phyloP scores from a whole-genome alignment of 2,888 invertebrate species.

The Ectobius pallidus region DNA sequence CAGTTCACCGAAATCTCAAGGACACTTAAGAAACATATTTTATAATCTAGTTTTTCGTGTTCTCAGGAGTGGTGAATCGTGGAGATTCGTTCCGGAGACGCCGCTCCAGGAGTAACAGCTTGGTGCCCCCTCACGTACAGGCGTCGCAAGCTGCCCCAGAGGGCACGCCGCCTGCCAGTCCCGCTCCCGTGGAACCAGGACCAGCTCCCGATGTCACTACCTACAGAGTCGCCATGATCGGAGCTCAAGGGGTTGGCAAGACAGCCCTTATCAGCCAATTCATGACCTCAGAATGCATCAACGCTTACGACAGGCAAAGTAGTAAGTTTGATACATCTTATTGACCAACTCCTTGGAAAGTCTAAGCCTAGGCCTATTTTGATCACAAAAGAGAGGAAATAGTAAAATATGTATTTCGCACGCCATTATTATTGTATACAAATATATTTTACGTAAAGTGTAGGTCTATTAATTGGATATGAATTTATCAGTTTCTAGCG shows the following conservation, averaged over 20 bases:
- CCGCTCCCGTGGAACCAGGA: conserved; percentile 36
- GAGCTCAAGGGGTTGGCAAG: conserved; percentile 83
- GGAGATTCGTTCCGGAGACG: conserved; percentile 92
- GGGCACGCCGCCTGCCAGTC: conserved; percentile 39
- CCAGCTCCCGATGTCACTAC: conserved; percentile 53
- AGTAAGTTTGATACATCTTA: conserved; percentile 61
- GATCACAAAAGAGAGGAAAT: not conserved
- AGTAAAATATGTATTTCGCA: not conserved
- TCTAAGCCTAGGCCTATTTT: not conserved
- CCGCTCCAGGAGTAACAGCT: conserved; percentile 60
- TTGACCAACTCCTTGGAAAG: not conserved
- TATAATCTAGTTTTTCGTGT: too few relatives aligned
- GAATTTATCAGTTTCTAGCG: too few relatives aligned
- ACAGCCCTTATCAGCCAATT: conserved; percentile 86
- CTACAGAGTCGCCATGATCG: conserved; percentile 77
- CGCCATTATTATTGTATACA: not conserved
- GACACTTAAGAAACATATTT: too few relatives aligned
- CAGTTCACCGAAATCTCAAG: too few relatives aligned
- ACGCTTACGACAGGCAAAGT: conserved; percentile 87
- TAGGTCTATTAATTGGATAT: too few relatives aligned
- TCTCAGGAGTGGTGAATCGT: conserved; percentile 86
- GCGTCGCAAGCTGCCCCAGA: conserved; percentile 51
- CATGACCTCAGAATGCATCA: conserved; percentile 92
- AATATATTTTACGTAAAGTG: not conserved
- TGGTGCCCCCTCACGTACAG: conserved; percentile 54